Percentiles rank a stretch among this genome's conserved stretches.
phyloP scores from a whole-genome alignment of 2,797 vertebrate species.

The Rhinoraja longicauda region DNA sequence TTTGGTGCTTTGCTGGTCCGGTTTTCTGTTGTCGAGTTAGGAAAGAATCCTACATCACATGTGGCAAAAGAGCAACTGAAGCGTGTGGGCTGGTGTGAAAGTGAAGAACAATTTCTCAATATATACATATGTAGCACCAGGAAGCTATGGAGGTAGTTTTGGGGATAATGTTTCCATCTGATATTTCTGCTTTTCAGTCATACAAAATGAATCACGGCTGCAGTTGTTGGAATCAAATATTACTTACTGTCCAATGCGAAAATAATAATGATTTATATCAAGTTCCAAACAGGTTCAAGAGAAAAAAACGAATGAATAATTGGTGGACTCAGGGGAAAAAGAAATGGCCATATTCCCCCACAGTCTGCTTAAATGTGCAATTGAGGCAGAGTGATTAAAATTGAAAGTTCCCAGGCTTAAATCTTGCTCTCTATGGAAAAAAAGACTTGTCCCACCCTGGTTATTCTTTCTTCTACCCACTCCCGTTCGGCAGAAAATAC shows the following conservation, averaged over 20 bases:
- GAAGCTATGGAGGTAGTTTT: not conserved
- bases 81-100: not conserved
- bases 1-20: not conserved
- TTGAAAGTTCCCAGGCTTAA: not conserved
- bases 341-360: not conserved
- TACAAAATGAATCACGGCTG: constrained; percentile 1
- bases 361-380: not conserved
- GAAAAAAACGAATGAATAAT: not conserved
- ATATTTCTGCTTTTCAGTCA: constrained; percentile 12
- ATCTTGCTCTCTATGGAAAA: not conserved
- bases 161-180: not conserved
- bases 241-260: not conserved
- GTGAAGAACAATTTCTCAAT: not conserved
- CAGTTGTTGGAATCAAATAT: not conserved
- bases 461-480: no score
- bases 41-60: not conserved
- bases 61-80: constrained; percentile 3
- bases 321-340: not conserved
- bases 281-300: not conserved
- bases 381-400: not conserved
- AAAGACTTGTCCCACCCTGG: no score
- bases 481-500: no score
- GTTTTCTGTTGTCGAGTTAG: not conserved
- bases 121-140: not conserved
- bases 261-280: constrained; percentile 27